Conservation (phyloP, 2,797 vertebrate genomes). For the Sebastes diaconus region DNA sequence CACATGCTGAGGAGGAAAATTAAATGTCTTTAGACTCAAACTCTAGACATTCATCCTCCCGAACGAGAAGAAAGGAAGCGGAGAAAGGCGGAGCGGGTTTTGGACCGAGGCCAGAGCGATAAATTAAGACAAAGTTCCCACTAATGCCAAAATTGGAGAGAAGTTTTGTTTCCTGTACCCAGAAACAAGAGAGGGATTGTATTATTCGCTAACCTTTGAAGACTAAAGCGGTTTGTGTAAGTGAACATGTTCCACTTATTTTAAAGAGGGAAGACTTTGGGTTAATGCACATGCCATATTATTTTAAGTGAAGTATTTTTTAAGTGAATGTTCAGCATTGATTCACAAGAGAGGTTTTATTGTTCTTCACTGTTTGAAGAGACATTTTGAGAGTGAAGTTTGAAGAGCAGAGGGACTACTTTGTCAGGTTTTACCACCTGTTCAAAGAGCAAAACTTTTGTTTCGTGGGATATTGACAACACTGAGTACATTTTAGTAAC, state of each 20-base stretch:
- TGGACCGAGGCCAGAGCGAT: constrained; percentile 50
- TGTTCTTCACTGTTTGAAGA: neutral
- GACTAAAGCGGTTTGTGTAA: neutral
- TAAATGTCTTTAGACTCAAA: constrained; percentile 44
- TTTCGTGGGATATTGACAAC: neutral
- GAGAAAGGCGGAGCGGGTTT: constrained; percentile 28
- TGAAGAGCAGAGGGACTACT: neutral
- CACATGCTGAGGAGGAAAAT: constrained; percentile 64
- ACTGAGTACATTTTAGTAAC: neutral
- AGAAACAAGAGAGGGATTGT: constrained; percentile 38
- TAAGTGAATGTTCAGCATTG: neutral
- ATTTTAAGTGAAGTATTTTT: neutral
- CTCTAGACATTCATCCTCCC: constrained; percentile 40
- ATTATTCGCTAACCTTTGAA: neutral
- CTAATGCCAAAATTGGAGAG: constrained; percentile 21
- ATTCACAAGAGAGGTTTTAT: neutral
- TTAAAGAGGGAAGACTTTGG: neutral
- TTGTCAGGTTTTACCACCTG: neutral
- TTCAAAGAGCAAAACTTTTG: neutral
- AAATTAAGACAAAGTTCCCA: constrained; percentile 53
- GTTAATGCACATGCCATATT: neutral
- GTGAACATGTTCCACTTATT: neutral
- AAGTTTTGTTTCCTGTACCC: constrained; percentile 21
- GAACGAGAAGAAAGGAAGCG: constrained; percentile 40
- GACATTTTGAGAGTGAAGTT: neutral